A percentile compares a stretch with the other conserved stretches of the same genome.
Evolutionary conservation across 2,113 vertebrate genomes (phyloP).

Genomic region (Gymnobelideus leadbeateri): DNA sequence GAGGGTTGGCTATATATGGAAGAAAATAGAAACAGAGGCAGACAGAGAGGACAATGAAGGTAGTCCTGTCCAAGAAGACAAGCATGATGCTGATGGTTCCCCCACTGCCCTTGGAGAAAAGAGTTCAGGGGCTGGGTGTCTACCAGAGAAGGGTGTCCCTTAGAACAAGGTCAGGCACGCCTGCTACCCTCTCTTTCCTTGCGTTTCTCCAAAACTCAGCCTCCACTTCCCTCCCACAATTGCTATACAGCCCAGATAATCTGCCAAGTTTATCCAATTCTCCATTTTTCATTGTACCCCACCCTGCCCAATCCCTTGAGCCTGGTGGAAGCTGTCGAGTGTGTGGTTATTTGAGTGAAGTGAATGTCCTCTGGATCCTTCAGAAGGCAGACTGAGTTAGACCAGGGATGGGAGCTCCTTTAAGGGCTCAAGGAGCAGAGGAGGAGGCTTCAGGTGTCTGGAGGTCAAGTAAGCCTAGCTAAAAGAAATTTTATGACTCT

Average conservation of each 20-base stretch:
- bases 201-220: background rate
- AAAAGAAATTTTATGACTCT: background rate
- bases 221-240: background rate
- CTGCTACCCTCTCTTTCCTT: background rate
- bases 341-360: background rate
- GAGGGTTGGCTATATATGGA: background rate
- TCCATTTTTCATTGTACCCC: background rate
- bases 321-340: background rate
- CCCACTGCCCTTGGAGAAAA: background rate
- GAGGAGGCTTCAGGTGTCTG: background rate
- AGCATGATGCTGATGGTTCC: background rate
- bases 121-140: background rate
- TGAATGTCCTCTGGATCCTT: background rate
- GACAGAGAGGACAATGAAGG: background rate
- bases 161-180: background rate
- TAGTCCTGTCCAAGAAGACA: background rate
- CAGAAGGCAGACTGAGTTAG: fast-evolving
- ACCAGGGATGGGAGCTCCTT: background rate
- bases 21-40: background rate
- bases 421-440: background rate
- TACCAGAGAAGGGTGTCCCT: background rate
- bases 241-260: background rate
- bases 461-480: background rate
- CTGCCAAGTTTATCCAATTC: background rate
- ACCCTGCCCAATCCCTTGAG: background rate